Conservation (phyloP, 2,113 vertebrate genomes). For the Ptilorrhoa leucosticta region DNA sequence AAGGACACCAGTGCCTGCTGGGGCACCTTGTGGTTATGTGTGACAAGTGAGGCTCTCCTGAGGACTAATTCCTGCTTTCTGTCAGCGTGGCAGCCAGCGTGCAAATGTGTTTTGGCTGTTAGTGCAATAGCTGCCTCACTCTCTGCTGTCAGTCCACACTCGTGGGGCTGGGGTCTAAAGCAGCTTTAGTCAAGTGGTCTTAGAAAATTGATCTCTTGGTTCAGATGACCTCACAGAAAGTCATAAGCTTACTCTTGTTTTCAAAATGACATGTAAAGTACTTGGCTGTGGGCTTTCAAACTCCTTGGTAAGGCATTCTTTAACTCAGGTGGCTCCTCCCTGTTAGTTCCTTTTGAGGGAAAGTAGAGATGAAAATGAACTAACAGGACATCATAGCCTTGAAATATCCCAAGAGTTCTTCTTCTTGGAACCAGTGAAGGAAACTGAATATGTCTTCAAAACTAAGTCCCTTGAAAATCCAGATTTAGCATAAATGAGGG, state of each 20-base stretch:
- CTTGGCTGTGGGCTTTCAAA: background rate
- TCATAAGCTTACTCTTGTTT: background rate
- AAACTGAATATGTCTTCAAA: background rate
- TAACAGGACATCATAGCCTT: background rate
- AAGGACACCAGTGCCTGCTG: background rate
- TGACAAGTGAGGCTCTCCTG: background rate
- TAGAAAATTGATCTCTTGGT: background rate
- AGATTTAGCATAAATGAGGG: background rate
- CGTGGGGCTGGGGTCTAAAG: background rate
- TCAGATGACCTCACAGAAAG: background rate
- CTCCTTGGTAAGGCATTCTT: background rate
- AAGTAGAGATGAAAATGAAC: background rate
- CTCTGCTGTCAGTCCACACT: background rate
- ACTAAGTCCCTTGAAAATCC: background rate
- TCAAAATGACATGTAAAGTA: background rate
- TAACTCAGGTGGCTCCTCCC: background rate
- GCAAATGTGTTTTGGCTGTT: background rate
- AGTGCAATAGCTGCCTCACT: fast-evolving
- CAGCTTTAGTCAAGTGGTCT: background rate
- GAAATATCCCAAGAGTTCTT: background rate
- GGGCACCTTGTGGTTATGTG: background rate
- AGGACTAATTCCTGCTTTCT: background rate
- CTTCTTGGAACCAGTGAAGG: background rate
- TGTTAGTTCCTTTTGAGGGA: background rate
- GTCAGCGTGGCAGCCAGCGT: fast-evolving